Evolutionary conservation across 2,113 vertebrate genomes (phyloP), one percentile per base, ranked within the genome.

Genomic region (Rhipidura dahli): DNA sequence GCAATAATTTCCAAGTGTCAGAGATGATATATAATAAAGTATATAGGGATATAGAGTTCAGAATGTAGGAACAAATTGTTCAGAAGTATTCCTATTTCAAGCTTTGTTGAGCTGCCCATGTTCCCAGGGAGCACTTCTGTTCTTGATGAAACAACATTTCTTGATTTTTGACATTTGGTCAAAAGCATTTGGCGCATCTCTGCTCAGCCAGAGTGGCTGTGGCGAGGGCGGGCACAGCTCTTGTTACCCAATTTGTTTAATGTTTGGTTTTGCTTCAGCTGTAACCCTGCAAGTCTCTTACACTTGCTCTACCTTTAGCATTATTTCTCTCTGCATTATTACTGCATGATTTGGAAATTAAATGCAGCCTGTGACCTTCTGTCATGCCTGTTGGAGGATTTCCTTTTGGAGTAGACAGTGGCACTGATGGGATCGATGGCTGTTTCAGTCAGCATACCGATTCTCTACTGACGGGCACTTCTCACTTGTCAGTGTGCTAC

Each of bases 11-110:
- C 57, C 15, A 64, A 83, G 70, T 96, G 90, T 92, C 94, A 88
- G 82, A 86, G 42, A 91, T 82, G 42, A 94, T 94, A 92, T 68
- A 91, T 89, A 91, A 35, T 90, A 75, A 93, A 94, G 45, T 92
- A 64, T 88, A 96, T 44, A 88, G 86, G 19, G 69, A 75, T 56
- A 45, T 37, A 88, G 90, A 86, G 79, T 90, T 92, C 83, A 82
- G 88, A 83, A 87, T n/a, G 80, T 42, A 96, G 89, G 86, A 87
- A 87, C 86, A 95, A 96, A 96, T 96, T 90, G 92, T 95, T 96
- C 65, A 81, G 96, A 91, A 96, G 84, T 81, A 68, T 94, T 91
- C 80, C 86, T 92, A 78, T 89, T 90, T 94, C 76, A 93, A 69
- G 86, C 90, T 85, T 91, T 93, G 93, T 56, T 96, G 92, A 90